Evolutionary conservation across 30 jellyfish, hydroid and myxozoan genomes (phyloP), one percentile per base, ranked within the genome.

Genomic region (Aurelia aurita): DNA sequence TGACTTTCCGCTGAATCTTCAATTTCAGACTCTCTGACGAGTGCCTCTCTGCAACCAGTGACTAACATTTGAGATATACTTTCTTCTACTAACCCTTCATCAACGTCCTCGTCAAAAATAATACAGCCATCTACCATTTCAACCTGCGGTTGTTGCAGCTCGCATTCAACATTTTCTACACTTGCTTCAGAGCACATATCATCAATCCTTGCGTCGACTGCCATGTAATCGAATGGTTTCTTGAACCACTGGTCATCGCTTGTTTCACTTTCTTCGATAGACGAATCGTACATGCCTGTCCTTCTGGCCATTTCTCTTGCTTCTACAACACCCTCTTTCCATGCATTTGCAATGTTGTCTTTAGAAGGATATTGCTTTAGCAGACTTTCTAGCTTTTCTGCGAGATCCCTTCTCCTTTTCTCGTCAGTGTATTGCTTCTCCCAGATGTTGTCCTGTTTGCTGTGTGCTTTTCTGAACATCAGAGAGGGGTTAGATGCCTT

Each of bases 391-490:
- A 71, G 69, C 0, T 71, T 47, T 39, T 43, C 51, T 3, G 23
- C 31, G 18, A 71, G 71, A 46, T 71, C 84, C 65, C 14, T 21
- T 47, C 51, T 66, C 69, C 85, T 81, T 25, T 49, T 57, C 69
- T 81, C 85, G 11, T 81, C 68, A 26, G 51, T 5, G 25, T 66
- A 81, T 58, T 81, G 91, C 49, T 67, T 81, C 57, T 27, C 91
- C 91, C 85, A 81, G 5, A 84, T 84, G 55, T 59, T 84, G 58
- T 70, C 94, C 44, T 72, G 87, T 58, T 84, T 84, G 43, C 84
- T 34, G 73, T 84, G 82, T 12, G 94, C 87, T 35, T 84, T 84
- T 70, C 82, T 35, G 43, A 84, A 84, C 2, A 11, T 28, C 54
- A 81, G 19, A 13, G 68, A 53, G 51, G 76, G 84, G 54, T 53